A percentile compares a stretch with the other conserved stretches of the same genome.
Conservation (phyloP, 1,140 invertebrate genomes). For the Aphidius ervi region DNA sequence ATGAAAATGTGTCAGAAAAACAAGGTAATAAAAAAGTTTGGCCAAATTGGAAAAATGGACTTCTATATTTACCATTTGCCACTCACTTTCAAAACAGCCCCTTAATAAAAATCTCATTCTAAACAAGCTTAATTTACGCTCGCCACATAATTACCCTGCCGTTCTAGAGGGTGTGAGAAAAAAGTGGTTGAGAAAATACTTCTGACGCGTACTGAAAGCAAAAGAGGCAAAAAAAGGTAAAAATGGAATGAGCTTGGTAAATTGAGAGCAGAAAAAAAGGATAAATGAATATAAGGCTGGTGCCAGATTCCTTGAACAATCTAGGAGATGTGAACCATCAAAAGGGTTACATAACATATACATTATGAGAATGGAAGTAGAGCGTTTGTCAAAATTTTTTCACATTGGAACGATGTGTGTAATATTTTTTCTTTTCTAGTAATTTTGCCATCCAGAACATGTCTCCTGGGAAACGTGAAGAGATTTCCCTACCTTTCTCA, state of each 20-base stretch:
- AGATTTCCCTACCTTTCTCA: too few relatives aligned
- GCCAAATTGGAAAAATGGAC: constrained; percentile 18
- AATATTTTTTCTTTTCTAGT: constrained; percentile 43
- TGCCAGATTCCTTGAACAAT: constrained; percentile 47
- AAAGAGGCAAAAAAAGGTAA: constrained; percentile 27
- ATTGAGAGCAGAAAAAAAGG: constrained; percentile 22
- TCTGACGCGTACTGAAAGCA: constrained; percentile 30
- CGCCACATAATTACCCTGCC: constrained; percentile 54
- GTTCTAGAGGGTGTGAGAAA: constrained; percentile 32
- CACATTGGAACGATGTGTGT: constrained; percentile 21
- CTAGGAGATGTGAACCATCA: constrained; percentile 55
- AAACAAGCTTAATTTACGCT: constrained; percentile 57
- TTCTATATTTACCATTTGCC: constrained; percentile 35
- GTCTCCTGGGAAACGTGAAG: constrained; percentile 14
- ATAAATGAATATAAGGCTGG: constrained; percentile 22
- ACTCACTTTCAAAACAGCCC: constrained; percentile 44
- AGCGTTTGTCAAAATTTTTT: constrained; percentile 38
- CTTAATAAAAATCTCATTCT: constrained; percentile 56
- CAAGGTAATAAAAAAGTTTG: constrained; percentile 6
- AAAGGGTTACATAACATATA: constrained; percentile 57
- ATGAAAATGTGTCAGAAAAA: not conserved
- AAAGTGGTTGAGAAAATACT: constrained; percentile 20
- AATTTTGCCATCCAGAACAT: constrained; percentile 2
- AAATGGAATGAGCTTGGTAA: constrained; percentile 15
- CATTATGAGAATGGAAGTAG: constrained; percentile 48